phyloP scores from a whole-genome alignment of 1,140 invertebrate genomes.

The Meloidogyne exigua region DNA sequence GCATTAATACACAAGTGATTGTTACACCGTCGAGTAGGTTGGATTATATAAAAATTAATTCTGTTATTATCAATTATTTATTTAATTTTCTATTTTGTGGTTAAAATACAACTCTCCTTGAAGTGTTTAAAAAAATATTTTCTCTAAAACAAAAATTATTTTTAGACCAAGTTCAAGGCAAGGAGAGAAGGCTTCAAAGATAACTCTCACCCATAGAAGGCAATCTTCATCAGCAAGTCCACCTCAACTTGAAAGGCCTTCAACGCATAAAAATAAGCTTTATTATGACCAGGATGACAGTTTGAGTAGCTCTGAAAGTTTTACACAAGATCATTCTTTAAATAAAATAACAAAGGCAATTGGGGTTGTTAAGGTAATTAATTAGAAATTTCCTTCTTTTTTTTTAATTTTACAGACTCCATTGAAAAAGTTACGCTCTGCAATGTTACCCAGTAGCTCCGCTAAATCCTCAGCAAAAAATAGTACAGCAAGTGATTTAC shows the following conservation, averaged over 20 bases:
- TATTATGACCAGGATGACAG: not conserved
- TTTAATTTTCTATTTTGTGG: too few relatives aligned
- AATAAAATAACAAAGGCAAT: not conserved
- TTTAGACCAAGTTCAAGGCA: not conserved
- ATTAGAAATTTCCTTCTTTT: too few relatives aligned
- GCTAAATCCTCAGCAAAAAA: not conserved
- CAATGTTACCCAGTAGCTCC: not conserved
- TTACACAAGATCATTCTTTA: not conserved
- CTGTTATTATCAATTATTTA: not conserved
- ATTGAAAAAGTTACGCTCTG: not conserved
- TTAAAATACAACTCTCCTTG: too few relatives aligned
- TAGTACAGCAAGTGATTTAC: not conserved
- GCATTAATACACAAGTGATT: slow-evolving; percentile 24
- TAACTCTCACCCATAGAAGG: not conserved
- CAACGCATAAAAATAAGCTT: not conserved
- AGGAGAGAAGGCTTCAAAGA: not conserved
- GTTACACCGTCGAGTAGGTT: slow-evolving; percentile 29
- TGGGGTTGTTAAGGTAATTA: not conserved
- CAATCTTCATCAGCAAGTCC: not conserved
- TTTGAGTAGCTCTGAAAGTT: not conserved
- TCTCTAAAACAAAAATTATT: too few relatives aligned
- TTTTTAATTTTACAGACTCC: not conserved
- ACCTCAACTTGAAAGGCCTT: not conserved
- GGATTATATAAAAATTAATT: not conserved
- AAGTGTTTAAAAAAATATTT: too few relatives aligned